Base-by-base conservation (phyloP, 2,888 invertebrate species). In the Heliconius hortense region DNA sequence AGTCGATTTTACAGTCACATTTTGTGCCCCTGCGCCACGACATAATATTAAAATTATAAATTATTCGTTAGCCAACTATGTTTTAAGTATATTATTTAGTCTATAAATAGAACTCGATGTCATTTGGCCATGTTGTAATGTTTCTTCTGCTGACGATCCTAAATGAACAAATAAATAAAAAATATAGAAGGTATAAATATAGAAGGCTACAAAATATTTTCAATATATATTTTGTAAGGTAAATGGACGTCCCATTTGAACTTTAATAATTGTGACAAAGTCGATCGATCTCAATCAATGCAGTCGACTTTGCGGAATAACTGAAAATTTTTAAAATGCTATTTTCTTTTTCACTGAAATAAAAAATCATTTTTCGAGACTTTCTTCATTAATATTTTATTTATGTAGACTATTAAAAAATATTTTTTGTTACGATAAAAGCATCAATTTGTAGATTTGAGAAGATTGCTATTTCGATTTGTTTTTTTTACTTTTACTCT, bases 231-330 rank as follows among this genome's bases (percentile, higher is more conserved):
- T 39, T 60, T 64, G 39, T 24, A 39, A 66, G 24, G 7, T 15
- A 13, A 39, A 39, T 24, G 10, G 24, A 15, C n/a, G 64, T n/a
- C 66, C 66, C 39, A 66, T 66, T 64, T 66, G 13, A n/a, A 15
- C 39, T 24, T 5, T 43, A 24, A n/a, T 35, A 64, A n/a, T 39
- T 64, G 64, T 24, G 64, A 39, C 5, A 24, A 64, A 64, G 39
- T 35, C 64, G n/a, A 35, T 64, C 35, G 35, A 35, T 64, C 35
- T 4, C 64, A 64, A 64, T 64, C 39, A 64, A 64, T 64, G 64
- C 64, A 39, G 11, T 64, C 4, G 35, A 64, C 11, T 39, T 64
- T n/a, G 35, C 64, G 35, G n/a, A 64, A 64, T 64, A 35, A 64
- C 11, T n/a, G 63, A 35, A 31, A n/a, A 35, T 35, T 64, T 35